A percentile compares a stretch with the other conserved stretches of the same genome.
Evolutionary conservation across 2,113 vertebrate species (phyloP).

Genomic region (Hyperopisus bebe): DNA sequence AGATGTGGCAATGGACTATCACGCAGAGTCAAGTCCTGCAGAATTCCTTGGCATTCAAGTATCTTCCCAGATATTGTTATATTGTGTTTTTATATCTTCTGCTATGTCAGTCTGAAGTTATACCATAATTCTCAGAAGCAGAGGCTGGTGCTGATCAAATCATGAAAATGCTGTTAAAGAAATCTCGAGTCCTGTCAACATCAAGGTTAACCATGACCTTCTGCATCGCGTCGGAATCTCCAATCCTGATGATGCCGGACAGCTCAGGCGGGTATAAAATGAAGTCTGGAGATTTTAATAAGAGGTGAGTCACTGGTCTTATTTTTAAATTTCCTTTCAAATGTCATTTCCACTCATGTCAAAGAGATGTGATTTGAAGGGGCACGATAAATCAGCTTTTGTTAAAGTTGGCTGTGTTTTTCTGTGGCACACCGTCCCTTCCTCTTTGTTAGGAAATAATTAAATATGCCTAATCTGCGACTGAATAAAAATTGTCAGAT

Average conservation of each 20-base stretch:
- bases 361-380: not conserved
- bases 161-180: not conserved
- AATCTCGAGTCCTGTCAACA: not conserved
- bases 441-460: not conserved
- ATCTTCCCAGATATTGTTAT: not conserved
- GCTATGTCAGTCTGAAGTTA: not conserved
- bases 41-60: not conserved
- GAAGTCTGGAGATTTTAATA: not conserved
- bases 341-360: not conserved
- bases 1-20: not conserved
- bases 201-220: not conserved
- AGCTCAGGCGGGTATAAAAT: not conserved
- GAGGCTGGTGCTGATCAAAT: not conserved
- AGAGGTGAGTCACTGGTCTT: not conserved
- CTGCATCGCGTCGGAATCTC: not conserved
- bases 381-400: not conserved
- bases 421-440: not conserved
- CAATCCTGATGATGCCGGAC: not conserved
- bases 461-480: not conserved
- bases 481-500: not conserved
- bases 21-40: not conserved
- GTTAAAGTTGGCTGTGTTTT: not conserved
- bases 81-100: not conserved
- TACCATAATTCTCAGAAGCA: not conserved
- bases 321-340: not conserved